Conservation (phyloP, 2,113 vertebrate genomes). For the Epinephelus cyanopodus region DNA sequence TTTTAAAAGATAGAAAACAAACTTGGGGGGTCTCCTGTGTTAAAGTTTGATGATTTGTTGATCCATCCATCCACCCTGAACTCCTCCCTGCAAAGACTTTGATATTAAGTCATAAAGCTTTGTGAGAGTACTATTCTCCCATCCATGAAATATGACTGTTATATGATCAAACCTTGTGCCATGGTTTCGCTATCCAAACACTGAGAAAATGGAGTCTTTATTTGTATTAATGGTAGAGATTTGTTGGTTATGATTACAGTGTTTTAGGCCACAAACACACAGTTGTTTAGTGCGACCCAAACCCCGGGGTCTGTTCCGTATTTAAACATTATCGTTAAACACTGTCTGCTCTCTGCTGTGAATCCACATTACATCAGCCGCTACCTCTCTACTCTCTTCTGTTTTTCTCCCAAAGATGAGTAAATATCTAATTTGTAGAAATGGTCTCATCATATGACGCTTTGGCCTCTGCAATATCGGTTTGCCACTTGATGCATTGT, state of each 20-base stretch:
- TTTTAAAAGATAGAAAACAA: neutral
- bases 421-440: constrained; percentile 69
- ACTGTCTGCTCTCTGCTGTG: constrained; percentile 47
- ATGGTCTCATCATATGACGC: constrained; percentile 52
- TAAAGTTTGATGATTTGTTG: neutral
- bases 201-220: constrained; percentile 30
- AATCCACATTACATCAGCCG: constrained; percentile 46
- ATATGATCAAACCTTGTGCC: constrained; percentile 35
- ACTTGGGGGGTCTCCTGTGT: neutral
- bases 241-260: constrained; percentile 38
- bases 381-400: constrained; percentile 7
- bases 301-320: constrained; percentile 10
- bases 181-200: constrained; percentile 26
- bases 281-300: constrained; percentile 6
- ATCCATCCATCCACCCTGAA: neutral
- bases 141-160: constrained; percentile 15
- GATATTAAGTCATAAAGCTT: neutral
- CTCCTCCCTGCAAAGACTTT: neutral
- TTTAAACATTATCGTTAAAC: constrained; percentile 51
- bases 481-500: constrained; percentile 59
- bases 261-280: constrained; percentile 35
- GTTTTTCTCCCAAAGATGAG: constrained; percentile 54
- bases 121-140: neutral
- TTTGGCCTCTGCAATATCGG: constrained; percentile 61
- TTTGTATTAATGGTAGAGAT: constrained; percentile 63